Evolutionary conservation across 2,113 vertebrate species (phyloP).

Genomic region (Podarcis cretensis): DNA sequence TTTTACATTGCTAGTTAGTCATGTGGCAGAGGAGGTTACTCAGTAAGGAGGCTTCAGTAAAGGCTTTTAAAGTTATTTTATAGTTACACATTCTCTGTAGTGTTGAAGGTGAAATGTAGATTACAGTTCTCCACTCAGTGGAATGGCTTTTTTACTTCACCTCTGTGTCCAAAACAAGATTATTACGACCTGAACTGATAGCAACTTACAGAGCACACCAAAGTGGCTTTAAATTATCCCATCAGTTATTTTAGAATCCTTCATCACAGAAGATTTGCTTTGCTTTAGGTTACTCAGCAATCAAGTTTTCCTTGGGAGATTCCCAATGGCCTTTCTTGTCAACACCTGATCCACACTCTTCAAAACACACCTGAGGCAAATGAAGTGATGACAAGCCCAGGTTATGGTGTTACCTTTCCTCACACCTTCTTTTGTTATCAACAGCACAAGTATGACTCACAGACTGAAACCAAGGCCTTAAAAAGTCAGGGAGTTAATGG

Average conservation of each 20-base stretch:
- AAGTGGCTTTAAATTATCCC: not conserved
- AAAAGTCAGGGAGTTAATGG: constrained; percentile 20
- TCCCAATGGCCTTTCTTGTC: not conserved
- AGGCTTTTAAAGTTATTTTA: not conserved
- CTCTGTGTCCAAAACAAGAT: not conserved
- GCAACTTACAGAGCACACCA: not conserved
- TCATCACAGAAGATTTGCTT: not conserved
- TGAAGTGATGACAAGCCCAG: constrained; percentile 28
- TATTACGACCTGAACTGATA: not conserved
- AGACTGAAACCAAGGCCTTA: not conserved
- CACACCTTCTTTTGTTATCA: constrained; percentile 34
- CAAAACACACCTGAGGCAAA: constrained; percentile 29
- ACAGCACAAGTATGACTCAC: not conserved
- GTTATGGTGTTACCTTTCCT: constrained; percentile 7
- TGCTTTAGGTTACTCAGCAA: not conserved
- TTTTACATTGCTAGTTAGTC: constrained; percentile 16
- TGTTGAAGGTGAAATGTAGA: not conserved
- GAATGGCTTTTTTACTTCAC: not conserved
- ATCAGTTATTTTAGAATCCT: not conserved
- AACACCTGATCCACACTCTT: not conserved
- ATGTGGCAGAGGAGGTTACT: not conserved
- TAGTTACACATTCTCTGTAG: too few relatives aligned
- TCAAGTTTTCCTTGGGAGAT: not conserved
- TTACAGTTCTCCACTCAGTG: not conserved
- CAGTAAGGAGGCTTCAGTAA: constrained; percentile 23